Percentiles rank a stretch among this genome's conserved stretches.
Evolutionary conservation across 2,113 vertebrate species (phyloP).

Genomic region (Cyanoramphus novaezelandiae): DNA sequence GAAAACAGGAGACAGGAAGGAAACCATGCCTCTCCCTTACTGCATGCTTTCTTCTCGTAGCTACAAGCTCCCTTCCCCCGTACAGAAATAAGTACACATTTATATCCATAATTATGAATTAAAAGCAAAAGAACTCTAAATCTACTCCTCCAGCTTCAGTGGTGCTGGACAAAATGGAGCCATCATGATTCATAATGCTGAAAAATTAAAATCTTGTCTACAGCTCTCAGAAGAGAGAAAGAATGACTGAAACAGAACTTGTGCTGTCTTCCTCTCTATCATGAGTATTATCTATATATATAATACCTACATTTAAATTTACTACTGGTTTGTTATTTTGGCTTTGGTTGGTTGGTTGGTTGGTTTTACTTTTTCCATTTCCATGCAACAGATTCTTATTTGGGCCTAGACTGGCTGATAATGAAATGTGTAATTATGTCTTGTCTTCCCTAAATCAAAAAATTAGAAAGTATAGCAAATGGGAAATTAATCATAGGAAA

Average conservation of each 20-base stretch:
- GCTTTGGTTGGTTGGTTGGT: not conserved
- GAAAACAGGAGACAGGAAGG: not conserved
- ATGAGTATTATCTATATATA: not conserved
- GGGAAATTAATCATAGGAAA: not conserved
- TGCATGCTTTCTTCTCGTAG: not conserved
- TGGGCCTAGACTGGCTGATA: not conserved
- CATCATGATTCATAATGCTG: not conserved
- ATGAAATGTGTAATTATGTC: not conserved
- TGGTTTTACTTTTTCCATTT: not conserved
- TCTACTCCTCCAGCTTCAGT: not conserved
- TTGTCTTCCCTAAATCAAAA: not conserved
- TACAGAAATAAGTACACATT: not conserved
- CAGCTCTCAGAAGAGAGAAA: not conserved
- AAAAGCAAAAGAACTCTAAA: not conserved
- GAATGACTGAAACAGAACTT: not conserved
- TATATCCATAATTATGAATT: not conserved
- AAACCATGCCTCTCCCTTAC: not conserved
- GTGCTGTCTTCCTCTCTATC: not conserved
- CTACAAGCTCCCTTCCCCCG: not conserved
- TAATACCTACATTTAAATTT: not conserved
- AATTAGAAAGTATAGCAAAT: not conserved
- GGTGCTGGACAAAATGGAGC: not conserved
- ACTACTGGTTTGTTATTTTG: not conserved
- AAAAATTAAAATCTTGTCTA: not conserved
- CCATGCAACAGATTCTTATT: not conserved